A percentile compares a stretch with the other conserved stretches of the same genome.
Evolutionary conservation across 2,797 vertebrate species (phyloP).

Genomic region (Lithobates pipiens): DNA sequence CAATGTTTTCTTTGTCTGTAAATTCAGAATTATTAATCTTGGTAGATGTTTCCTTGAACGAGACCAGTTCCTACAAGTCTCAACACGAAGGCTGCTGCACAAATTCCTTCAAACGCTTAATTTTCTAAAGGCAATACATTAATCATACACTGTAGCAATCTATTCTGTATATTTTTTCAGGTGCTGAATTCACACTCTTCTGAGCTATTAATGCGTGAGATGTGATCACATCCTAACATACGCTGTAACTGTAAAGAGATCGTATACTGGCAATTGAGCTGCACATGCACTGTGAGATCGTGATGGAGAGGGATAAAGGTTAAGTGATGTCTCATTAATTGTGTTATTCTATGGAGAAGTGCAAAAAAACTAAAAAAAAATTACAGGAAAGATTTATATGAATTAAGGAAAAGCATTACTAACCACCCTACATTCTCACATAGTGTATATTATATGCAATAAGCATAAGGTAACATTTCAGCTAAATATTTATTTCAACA

Average conservation of each 20-base stretch:
- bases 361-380: slow-evolving; percentile 12
- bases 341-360: slow-evolving; percentile 53
- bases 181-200: slow-evolving; percentile 50
- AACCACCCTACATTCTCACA: slow-evolving; percentile 29
- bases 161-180: slow-evolving; percentile 59
- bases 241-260: slow-evolving; percentile 2
- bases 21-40: slow-evolving; percentile 51
- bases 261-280: background rate
- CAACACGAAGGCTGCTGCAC: slow-evolving; percentile 39
- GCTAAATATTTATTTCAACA: background rate
- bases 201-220: slow-evolving; percentile 43
- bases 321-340: slow-evolving; percentile 57
- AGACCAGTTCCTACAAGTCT: slow-evolving; percentile 40
- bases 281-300: slow-evolving; percentile 13
- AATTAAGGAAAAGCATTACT: slow-evolving; percentile 46
- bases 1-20: slow-evolving; percentile 57
- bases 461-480: background rate
- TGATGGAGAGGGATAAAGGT: slow-evolving; percentile 15
- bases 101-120: slow-evolving; percentile 55
- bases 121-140: slow-evolving; percentile 55
- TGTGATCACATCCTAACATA: slow-evolving; percentile 45
- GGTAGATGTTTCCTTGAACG: slow-evolving; percentile 37
- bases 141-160: slow-evolving; percentile 50
- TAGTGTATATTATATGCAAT: background rate
- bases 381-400: slow-evolving; percentile 45